Percentiles rank a stretch among this genome's conserved stretches.
phyloP scores from a whole-genome alignment of 2,888 invertebrate genomes.

The Oxyscelio sp. region DNA sequence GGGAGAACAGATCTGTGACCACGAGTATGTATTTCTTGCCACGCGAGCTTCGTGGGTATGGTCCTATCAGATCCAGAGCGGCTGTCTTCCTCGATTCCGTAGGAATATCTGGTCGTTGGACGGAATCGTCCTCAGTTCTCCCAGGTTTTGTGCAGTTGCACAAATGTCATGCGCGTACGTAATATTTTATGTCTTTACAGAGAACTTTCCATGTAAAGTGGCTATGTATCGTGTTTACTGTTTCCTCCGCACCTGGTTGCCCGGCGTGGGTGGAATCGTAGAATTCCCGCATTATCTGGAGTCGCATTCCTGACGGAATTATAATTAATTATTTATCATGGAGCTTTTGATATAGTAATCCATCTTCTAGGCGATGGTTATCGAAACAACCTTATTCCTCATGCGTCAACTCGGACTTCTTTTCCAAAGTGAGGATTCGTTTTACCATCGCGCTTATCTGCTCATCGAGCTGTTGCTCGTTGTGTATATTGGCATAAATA shows the following conservation, averaged over 20 bases:
- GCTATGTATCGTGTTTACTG: constrained; percentile 3
- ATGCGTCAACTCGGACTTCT: no score
- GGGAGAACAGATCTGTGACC: constrained; percentile 6
- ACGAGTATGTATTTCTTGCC: constrained; percentile 8
- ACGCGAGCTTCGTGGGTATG: neutral
- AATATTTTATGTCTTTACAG: neutral
- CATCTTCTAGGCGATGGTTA: no score
- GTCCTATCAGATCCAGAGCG: neutral
- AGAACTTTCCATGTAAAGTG: constrained; percentile 13
- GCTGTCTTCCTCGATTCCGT: neutral
- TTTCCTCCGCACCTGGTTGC: constrained; percentile 1
- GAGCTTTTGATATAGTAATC: no score
- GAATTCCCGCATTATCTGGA: neutral
- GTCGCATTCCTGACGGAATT: neutral
- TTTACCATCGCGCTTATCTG: no score
- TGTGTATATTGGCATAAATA: no score
- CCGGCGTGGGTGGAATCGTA: neutral
- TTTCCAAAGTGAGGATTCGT: no score
- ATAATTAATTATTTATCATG: no score
- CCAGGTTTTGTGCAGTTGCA: neutral
- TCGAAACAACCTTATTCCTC: no score
- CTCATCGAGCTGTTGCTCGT: no score
- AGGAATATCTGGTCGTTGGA: neutral
- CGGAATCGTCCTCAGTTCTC: neutral
- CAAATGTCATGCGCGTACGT: neutral